Evolutionary conservation across 2,888 invertebrate genomes (phyloP), one percentile per base, ranked within the genome.

Genomic region (Meta bourneti): DNA sequence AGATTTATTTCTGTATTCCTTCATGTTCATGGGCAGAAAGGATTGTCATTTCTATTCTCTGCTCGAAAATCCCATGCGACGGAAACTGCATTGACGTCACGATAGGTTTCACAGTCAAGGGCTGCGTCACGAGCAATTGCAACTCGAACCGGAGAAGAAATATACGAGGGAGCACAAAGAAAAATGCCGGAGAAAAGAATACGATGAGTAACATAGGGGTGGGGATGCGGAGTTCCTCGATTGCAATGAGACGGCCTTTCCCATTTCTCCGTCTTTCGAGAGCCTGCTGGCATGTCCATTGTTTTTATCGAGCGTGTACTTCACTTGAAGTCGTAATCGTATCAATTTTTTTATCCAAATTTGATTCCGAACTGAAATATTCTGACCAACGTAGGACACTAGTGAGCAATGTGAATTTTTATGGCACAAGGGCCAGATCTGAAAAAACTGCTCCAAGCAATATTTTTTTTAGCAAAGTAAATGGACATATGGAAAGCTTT

Each of bases 71-170:
- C 20, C 70, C 34, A 16, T 71, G 83, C 52, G 52, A 34, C 49
- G 54, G 69, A 51, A 71, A 78, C 70, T 72, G 72, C 72, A 90
- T 90, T 90, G 90, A 90, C 90, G 90, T 90, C 90, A 90, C 69
- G n/a, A 71, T 72, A 48, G 13, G 78, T 75, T 84, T 74, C 75
- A 75, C 54, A 78, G 77, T 19, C 61, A 70, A 80, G 72, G 16
- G 52, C 74, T 84, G 84, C 90, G 90, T 90, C 90, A 90, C 84
- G 52, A 20, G 49, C 75, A 89, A 83, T 52, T 82, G 82, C 71
- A 77, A 71, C 52, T 11, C 61, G 0, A 71, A 71, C 61, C 34
- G 34, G 19, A 86, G 71, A 81, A 87, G 69, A n/a, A n/a, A n/a
- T n/a, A 84, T 70, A 69, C 77, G 70, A 69, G 77, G 69, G 70